Evolutionary conservation across 2,113 vertebrate species (phyloP).

Genomic region (Chiloscyllium plagiosum): DNA sequence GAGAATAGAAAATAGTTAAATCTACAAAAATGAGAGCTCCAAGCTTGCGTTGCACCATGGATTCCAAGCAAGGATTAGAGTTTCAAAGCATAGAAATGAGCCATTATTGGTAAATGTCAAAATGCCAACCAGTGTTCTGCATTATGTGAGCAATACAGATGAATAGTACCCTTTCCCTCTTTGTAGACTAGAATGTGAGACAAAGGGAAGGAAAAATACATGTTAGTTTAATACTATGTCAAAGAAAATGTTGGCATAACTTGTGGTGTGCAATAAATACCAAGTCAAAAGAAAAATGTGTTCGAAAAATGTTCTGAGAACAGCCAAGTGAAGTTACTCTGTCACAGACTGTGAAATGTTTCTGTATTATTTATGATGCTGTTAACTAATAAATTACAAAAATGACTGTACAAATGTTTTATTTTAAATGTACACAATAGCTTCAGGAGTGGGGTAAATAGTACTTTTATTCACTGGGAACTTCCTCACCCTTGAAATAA

Average conservation of each 20-base stretch:
- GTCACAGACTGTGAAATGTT: background rate
- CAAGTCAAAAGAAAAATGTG: background rate
- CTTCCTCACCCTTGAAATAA: background rate
- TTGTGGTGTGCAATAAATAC: background rate
- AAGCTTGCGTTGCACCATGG: background rate
- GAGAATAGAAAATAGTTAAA: background rate
- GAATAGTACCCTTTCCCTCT: background rate
- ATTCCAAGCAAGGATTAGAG: background rate
- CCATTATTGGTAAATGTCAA: background rate
- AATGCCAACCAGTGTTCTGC: background rate
- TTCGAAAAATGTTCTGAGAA: constrained; percentile 6
- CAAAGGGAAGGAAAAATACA: background rate
- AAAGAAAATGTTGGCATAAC: background rate
- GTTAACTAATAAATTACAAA: constrained; percentile 24
- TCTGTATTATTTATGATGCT: constrained; percentile 16
- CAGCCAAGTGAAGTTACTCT: background rate
- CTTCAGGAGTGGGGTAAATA: background rate
- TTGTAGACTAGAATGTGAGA: background rate
- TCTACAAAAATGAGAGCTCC: background rate
- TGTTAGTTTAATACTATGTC: background rate
- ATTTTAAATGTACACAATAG: background rate
- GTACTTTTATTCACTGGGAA: background rate
- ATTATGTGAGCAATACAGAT: background rate
- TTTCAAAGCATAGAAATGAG: background rate
- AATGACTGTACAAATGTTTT: background rate